Evolutionary conservation across 2,113 vertebrate species (phyloP).

Genomic region (Danionella cerebrum): DNA sequence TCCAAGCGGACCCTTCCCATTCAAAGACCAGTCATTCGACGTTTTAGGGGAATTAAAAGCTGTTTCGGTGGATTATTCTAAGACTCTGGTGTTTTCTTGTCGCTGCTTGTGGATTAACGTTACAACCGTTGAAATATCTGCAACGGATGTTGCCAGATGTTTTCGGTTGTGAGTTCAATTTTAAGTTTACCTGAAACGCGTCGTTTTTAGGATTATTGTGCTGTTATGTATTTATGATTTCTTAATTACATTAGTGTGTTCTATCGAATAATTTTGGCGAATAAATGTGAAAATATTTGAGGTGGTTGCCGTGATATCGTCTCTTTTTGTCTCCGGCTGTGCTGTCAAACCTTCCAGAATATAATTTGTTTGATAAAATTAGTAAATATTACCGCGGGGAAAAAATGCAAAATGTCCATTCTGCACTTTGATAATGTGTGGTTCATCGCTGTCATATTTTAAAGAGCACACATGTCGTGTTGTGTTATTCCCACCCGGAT

Average conservation of each 20-base stretch:
- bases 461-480: neutral
- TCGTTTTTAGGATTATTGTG: neutral
- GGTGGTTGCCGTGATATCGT: neutral
- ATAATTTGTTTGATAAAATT: neutral
- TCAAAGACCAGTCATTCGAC: neutral
- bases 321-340: neutral
- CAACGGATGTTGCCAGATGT: constrained; percentile 8
- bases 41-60: neutral
- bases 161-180: neutral
- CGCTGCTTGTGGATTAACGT: neutral
- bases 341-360: neutral
- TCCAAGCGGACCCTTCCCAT: neutral
- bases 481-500: neutral
- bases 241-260: neutral
- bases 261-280: neutral
- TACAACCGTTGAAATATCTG: neutral
- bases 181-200: neutral
- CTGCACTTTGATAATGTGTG: neutral
- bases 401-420: neutral
- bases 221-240: neutral
- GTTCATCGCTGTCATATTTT: neutral
- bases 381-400: too few relatives aligned
- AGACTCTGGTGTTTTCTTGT: neutral
- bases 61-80: neutral
- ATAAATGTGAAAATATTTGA: neutral